phyloP scores from a whole-genome alignment of 2,797 vertebrate genomes.

The Pristis pectinata region DNA sequence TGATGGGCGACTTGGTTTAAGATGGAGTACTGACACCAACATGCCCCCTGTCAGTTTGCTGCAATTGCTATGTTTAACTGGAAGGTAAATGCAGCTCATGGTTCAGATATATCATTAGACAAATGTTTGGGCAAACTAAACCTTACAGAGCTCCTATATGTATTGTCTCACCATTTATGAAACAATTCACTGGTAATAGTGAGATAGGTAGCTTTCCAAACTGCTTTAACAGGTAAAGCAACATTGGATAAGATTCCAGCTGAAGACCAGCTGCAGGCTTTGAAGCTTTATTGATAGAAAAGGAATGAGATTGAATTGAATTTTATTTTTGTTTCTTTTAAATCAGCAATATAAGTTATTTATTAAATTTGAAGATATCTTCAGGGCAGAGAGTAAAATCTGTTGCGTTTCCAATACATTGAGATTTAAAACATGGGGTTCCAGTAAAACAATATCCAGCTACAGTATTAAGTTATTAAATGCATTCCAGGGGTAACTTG shows the following conservation, averaged over 20 bases:
- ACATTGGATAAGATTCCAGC: too few relatives aligned
- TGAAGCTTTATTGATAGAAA: too few relatives aligned
- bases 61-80: not conserved
- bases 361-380: not conserved
- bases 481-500: constrained; percentile 31
- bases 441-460: not conserved
- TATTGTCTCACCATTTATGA: too few relatives aligned
- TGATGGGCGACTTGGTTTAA: not conserved
- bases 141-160: not conserved
- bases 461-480: constrained; percentile 29
- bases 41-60: not conserved
- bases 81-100: not conserved
- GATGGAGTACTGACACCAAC: not conserved
- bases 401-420: not conserved
- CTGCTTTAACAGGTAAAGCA: too few relatives aligned
- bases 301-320: not conserved
- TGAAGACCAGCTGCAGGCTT: too few relatives aligned
- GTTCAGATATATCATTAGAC: not conserved
- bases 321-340: not conserved
- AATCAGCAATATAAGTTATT: not conserved
- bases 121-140: not conserved
- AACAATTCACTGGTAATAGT: too few relatives aligned
- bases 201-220: too few relatives aligned
- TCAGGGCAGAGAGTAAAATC: not conserved
- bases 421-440: not conserved